Conservation (phyloP, 2,888 invertebrate genomes). For the Eilema griseolum region DNA sequence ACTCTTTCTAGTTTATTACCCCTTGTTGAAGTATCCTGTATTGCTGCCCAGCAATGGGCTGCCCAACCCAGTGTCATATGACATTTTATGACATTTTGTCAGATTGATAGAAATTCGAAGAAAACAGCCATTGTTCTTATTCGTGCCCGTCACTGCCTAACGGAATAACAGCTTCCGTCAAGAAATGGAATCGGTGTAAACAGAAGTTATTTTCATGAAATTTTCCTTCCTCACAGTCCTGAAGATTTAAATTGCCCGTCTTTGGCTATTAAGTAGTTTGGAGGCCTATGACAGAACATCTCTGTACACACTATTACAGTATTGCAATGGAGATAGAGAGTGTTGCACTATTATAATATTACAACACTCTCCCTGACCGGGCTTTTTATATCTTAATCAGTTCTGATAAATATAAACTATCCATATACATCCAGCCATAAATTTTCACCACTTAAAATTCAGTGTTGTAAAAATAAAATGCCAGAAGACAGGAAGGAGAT, state of each 20-base stretch:
- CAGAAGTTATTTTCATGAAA: neutral
- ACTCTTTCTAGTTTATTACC: neutral
- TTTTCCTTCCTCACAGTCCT: neutral
- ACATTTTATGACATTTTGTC: no score
- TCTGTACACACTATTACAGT: no score
- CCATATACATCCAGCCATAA: slow-evolving; percentile 38
- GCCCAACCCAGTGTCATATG: no score
- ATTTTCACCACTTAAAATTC: slow-evolving; percentile 45
- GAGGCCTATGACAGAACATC: no score
- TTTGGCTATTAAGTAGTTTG: no score
- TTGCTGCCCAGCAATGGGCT: neutral
- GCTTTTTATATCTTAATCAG: neutral
- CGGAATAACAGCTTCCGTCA: no score
- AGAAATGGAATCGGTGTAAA: no score
- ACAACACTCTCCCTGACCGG: neutral
- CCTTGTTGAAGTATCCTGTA: neutral
- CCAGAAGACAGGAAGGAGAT: slow-evolving; percentile 52
- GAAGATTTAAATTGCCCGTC: neutral
- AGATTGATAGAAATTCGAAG: neutral
- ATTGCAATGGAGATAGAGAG: no score
- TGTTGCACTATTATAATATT: no score
- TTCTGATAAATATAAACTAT: neutral
- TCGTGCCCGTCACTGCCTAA: no score
- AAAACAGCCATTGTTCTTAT: neutral
- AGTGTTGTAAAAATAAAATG: slow-evolving; percentile 51